Base-by-base conservation (phyloP, 2,888 invertebrate species). In the Tricholauxania praeusta region DNA sequence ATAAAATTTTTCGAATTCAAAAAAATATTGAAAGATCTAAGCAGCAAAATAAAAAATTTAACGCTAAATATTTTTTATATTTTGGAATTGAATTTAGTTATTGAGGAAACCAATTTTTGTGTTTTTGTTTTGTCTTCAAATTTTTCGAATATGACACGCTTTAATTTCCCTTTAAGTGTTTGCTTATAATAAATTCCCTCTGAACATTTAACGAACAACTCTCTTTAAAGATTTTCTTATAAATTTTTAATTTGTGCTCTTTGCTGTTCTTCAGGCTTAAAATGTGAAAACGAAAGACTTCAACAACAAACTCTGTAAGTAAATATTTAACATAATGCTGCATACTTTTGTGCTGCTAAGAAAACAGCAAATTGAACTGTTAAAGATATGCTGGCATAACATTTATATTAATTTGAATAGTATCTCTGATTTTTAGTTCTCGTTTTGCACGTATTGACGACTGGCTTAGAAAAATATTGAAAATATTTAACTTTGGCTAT, bases 111-210 rank as follows among this genome's bases (percentile, higher is more conserved):
- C 39, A 4, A 7, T 39, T 39, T 39, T 39, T 2, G 7, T 10
- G 7, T 0, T 63, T 68, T 60, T 59, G 59, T 67, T 72, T 49
- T 49, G 59, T 72, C 76, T 78, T 28, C 6, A 70, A 78, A 75
- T 75, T 28, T 4, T 28, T 28, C 48, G 52, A 53, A 17, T 22
- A 28, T 17, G 28, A 14, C 15, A 15, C n/a, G n/a, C 0, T 53
- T 39, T 62, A 70, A 32, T 62, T 70, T 49, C 63, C 48, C 48
- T 19, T 19, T 15, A 62, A 62, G n/a, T 66, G 32, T 66, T 39
- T 48, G 28, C 28, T 28, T 28, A 28, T 28, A 28, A 19, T 15
- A 59, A 68, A 68, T 57, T 57, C 59, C 68, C 59, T 49, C 49
- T 19, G 19, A 12, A 19, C 3, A 10, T 15, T 12, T 15, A 8